Evolutionary conservation across 2,797 vertebrate species (phyloP).

Genomic region (Tamandua tetradactyla): DNA sequence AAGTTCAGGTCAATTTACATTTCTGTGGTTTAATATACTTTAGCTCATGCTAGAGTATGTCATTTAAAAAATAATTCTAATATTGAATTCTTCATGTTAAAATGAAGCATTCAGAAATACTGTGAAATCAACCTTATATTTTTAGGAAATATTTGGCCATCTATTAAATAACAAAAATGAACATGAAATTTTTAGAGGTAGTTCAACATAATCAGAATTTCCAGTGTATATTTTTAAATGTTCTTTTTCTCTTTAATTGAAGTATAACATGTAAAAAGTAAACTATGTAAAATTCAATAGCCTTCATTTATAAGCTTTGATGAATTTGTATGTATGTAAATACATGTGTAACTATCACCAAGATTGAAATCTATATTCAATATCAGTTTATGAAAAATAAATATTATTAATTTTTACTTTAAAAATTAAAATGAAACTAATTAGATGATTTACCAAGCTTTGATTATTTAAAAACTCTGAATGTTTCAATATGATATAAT

Average conservation of each 20-base stretch:
- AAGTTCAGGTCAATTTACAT: neutral
- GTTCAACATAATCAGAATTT: neutral
- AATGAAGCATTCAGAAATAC: neutral
- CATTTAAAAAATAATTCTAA: neutral
- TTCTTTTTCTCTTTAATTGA: neutral
- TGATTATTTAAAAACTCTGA: neutral
- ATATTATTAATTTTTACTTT: neutral
- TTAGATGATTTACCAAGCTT: neutral
- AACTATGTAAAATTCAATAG: neutral
- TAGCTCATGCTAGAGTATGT: neutral
- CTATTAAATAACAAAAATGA: neutral
- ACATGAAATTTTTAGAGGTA: neutral
- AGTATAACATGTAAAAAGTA: neutral
- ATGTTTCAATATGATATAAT: neutral
- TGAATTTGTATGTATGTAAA: neutral
- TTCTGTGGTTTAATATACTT: neutral
- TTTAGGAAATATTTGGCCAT: neutral
- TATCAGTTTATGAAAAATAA: neutral
- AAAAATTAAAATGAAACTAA: neutral
- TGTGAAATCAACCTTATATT: neutral
- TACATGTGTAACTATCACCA: neutral
- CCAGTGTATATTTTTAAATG: neutral
- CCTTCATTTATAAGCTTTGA: neutral
- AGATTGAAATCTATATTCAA: neutral
- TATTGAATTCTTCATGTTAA: neutral